A percentile compares a stretch with the other conserved stretches of the same genome.
These are phyloP conservation scores for Delphinapterus leucas DNA, from an alignment of 2,113 vertebrate species.

Conservation along the genomic window DNA sequence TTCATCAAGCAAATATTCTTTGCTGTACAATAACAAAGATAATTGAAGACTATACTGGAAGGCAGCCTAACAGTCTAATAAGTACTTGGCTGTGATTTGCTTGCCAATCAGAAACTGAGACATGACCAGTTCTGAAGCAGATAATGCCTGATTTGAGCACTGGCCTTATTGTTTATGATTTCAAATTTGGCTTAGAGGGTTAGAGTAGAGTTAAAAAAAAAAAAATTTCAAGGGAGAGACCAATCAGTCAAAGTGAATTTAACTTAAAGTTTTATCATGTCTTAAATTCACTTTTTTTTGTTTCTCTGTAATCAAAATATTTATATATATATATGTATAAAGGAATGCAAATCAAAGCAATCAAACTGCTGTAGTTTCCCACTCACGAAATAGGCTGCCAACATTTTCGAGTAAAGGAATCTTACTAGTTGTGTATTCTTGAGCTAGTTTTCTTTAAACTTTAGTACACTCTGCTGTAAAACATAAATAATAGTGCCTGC, in stretches of 20 bases:
- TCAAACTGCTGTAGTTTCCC: neutral
- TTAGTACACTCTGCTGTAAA: neutral
- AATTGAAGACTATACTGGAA: slow-evolving; percentile 64
- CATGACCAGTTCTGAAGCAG: slow-evolving; percentile 45
- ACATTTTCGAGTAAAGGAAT: neutral
- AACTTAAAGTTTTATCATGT: neutral
- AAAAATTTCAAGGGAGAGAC: neutral
- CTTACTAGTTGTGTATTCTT: neutral
- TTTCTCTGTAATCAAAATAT: neutral
- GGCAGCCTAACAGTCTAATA: slow-evolving; percentile 54
- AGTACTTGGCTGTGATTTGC: slow-evolving; percentile 50
- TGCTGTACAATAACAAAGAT: slow-evolving; percentile 61
- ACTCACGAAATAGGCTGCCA: neutral
- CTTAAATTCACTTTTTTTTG: neutral
- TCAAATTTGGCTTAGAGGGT: slow-evolving; percentile 44
- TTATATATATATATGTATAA: neutral
- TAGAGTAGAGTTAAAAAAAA: neutral
- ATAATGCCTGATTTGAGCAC: slow-evolving; percentile 51
- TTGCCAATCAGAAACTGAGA: slow-evolving; percentile 61
- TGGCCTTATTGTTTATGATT: slow-evolving; percentile 58
- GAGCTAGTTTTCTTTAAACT: neutral
- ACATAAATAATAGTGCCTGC: neutral
- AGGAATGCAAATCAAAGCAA: slow-evolving; percentile 19
- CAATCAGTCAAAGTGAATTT: neutral
- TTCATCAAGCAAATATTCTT: slow-evolving; percentile 68